A percentile compares a stretch with the other conserved stretches of the same genome.
Evolutionary conservation across 2,113 vertebrate species (phyloP).

Genomic region (Leucopsar rothschildi): DNA sequence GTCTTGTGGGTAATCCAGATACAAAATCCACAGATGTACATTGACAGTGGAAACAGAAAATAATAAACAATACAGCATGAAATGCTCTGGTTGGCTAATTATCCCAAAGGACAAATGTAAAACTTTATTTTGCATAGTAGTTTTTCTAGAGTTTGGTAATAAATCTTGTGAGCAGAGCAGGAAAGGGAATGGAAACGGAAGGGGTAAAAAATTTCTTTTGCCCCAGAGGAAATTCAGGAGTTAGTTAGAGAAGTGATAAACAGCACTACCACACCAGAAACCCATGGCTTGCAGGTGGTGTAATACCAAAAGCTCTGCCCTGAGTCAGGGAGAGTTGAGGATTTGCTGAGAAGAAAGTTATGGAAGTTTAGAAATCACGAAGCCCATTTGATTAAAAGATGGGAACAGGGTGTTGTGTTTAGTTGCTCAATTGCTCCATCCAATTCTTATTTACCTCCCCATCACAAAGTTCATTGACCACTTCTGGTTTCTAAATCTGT

Average conservation of each 20-base stretch:
- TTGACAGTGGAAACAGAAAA: background rate
- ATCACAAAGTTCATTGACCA: background rate
- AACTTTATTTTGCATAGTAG: background rate
- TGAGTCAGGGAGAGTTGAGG: background rate
- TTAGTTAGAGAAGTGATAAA: background rate
- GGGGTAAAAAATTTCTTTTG: background rate
- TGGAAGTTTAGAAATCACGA: background rate
- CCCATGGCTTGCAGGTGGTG: background rate
- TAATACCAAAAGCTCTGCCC: background rate
- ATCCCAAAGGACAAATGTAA: background rate
- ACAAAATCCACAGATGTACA: background rate
- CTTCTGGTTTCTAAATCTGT: background rate
- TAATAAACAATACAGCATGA: background rate
- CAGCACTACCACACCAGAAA: background rate
- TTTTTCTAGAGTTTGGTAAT: background rate
- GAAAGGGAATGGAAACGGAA: background rate
- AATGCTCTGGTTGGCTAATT: background rate
- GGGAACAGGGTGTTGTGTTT: background rate
- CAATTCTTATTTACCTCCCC: rapidly evolving
- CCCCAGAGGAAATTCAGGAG: background rate
- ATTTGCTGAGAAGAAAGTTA: background rate
- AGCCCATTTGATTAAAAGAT: background rate
- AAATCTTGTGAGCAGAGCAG: background rate
- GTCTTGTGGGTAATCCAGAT: background rate
- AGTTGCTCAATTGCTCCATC: background rate